Percentiles rank a stretch among this genome's conserved stretches.
Evolutionary conservation across 2,113 vertebrate species (phyloP).

Genomic region (Promerops cafer): DNA sequence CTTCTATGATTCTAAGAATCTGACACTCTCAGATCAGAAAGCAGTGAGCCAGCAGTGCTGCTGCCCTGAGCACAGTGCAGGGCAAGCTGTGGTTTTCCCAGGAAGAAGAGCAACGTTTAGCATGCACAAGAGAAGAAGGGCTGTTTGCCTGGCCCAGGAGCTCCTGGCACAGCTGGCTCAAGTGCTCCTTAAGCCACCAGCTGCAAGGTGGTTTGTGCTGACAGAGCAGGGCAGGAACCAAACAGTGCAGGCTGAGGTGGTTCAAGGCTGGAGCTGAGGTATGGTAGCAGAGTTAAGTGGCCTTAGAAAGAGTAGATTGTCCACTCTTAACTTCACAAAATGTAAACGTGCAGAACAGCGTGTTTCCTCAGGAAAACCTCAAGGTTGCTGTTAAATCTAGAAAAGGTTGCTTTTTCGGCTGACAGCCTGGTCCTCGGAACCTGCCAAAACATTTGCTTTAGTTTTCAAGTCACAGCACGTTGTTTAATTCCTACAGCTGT

Average conservation of each 20-base stretch:
- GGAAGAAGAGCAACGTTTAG: neutral
- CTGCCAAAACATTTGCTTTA: neutral
- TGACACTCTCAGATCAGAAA: neutral
- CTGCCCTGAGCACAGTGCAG: neutral
- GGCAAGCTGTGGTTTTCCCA: neutral
- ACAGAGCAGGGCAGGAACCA: neutral
- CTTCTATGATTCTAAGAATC: neutral
- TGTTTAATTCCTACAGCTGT: neutral
- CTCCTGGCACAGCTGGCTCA: neutral
- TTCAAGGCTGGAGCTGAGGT: neutral
- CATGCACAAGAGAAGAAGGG: neutral
- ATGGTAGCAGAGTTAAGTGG: neutral
- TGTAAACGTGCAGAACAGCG: neutral
- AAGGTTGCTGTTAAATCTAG: neutral
- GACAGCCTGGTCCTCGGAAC: neutral
- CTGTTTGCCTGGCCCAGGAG: neutral
- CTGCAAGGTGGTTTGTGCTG: rapidly evolving
- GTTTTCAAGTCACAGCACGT: neutral
- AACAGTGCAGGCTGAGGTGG: rapidly evolving
- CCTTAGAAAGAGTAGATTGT: neutral
- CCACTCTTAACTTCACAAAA: neutral
- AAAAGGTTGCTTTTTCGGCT: neutral
- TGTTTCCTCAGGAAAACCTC: neutral
- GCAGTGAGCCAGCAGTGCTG: rapidly evolving
- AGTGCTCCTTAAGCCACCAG: neutral